These are phyloP conservation scores for Pipra filicauda DNA, from an alignment of 2,113 vertebrate genomes.

Conservation along the genomic window DNA sequence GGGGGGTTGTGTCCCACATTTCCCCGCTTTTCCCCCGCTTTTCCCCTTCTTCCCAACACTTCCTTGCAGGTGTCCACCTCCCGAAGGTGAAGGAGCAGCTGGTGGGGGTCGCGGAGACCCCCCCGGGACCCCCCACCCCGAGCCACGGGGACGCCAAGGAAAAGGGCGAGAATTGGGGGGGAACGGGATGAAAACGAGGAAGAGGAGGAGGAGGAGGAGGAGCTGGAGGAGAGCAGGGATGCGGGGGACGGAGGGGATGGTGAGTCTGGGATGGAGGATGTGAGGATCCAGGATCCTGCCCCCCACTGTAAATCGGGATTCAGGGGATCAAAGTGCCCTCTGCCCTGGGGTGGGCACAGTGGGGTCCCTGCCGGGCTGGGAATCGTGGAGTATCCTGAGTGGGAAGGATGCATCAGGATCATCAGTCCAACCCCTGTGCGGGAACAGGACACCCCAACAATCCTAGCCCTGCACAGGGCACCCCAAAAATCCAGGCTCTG, in stretches of 20 bases:
- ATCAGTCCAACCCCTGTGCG: no score
- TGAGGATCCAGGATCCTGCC: not conserved
- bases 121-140: no score
- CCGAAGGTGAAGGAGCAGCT: not conserved
- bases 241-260: not conserved
- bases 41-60: not conserved
- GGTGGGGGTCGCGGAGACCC: not conserved
- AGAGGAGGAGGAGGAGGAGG: not conserved
- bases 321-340: no score
- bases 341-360: not conserved
- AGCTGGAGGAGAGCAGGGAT: not conserved
- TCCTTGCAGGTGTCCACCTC: not conserved
- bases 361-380: no score
- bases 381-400: no score
- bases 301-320: not conserved
- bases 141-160: no score
- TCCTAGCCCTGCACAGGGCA: no score
- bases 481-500: no score
- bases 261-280: not conserved
- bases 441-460: no score
- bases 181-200: no score
- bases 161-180: not conserved
- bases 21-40: not conserved
- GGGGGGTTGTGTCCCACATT: accelerated
- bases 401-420: no score